phyloP scores from a whole-genome alignment of 2,797 vertebrate species.

The Oryzias dopingdopingensis region DNA sequence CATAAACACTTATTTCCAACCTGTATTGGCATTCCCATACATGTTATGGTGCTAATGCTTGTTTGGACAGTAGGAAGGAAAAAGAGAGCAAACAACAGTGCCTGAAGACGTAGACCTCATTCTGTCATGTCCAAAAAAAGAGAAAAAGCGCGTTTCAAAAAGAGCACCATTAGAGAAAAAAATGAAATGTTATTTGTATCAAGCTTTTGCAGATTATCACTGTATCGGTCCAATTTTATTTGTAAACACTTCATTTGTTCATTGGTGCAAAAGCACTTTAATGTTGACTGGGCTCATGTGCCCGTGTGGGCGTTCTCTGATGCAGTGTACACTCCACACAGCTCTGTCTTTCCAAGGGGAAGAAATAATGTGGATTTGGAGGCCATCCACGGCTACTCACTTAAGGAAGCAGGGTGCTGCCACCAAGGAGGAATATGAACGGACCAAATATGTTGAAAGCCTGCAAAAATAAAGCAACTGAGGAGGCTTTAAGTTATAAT shows the following conservation, averaged over 20 bases:
- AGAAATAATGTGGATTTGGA: conserved; percentile 54
- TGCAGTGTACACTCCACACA: conserved; percentile 57
- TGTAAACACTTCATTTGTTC: conserved; percentile 55
- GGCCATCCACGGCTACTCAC: conserved; percentile 47
- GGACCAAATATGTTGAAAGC: no score
- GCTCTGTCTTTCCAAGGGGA: conserved; percentile 57
- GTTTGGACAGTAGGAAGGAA: no score
- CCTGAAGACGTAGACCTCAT: conserved; percentile 24
- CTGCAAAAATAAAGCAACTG: no score
- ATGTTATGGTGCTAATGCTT: no score
- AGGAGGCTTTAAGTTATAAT: no score
- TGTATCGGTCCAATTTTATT: conserved; percentile 41
- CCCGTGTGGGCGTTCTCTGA: conserved; percentile 71
- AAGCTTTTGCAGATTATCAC: conserved; percentile 36
- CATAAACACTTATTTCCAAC: no score
- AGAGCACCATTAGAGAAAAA: conserved; percentile 13
- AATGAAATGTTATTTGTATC: conserved; percentile 27
- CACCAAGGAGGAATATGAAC: conserved; percentile 19
- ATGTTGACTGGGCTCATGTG: conserved; percentile 69
- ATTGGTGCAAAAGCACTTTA: conserved; percentile 48
- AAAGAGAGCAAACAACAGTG: no score
- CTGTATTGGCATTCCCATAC: no score
- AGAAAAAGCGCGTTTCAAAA: conserved; percentile 36
- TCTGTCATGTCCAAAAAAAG: conserved; percentile 37
- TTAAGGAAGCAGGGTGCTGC: conserved; percentile 29